A percentile compares a stretch with the other conserved stretches of the same genome.
phyloP scores from a whole-genome alignment of 2,113 vertebrate genomes.

The Lathamus discolor region DNA sequence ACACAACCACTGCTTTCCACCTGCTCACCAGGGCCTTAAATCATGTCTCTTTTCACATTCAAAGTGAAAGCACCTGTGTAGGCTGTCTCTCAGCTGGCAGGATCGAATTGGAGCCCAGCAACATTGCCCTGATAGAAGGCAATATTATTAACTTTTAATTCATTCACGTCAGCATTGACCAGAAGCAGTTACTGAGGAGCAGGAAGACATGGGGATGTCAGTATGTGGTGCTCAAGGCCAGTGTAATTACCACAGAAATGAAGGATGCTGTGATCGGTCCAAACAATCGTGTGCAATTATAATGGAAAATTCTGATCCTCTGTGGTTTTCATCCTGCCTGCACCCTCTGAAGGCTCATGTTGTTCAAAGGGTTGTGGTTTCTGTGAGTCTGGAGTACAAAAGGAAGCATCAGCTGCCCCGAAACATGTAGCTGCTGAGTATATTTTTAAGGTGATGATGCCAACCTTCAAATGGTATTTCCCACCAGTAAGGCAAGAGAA shows the following conservation, averaged over 20 bases:
- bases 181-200: neutral
- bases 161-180: constrained; percentile 26
- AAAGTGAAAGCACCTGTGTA: constrained; percentile 3
- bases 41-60: neutral
- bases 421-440: neutral
- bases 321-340: neutral
- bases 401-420: neutral
- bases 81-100: neutral
- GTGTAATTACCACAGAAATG: neutral
- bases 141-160: constrained; percentile 35
- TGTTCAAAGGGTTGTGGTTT: neutral
- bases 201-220: neutral
- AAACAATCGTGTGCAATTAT: neutral
- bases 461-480: neutral
- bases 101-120: constrained; percentile 6
- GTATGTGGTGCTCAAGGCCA: neutral
- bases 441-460: neutral
- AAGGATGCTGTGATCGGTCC: neutral
- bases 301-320: neutral
- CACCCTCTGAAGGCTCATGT: neutral
- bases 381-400: neutral
- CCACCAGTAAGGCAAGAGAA: neutral
- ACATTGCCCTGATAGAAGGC: neutral
- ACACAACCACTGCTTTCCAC: neutral
- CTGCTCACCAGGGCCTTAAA: neutral